Evolutionary conservation across 2,888 invertebrate species (phyloP), one percentile per base, ranked within the genome.

Genomic region (Pachydiplax longipennis): DNA sequence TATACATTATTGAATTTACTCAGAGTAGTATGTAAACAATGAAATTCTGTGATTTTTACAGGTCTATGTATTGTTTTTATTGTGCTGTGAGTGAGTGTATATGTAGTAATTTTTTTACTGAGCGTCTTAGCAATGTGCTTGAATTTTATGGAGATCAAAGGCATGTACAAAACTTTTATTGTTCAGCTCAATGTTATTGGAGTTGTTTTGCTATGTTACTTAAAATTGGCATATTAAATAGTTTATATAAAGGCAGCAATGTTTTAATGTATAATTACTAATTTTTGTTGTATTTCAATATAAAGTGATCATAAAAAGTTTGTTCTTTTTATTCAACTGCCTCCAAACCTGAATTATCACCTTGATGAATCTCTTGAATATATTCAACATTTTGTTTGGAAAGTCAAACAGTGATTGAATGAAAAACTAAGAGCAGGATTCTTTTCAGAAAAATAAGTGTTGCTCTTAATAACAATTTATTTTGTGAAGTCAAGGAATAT

Each of bases 131-230:
- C 53, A 87, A 87, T 87, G 87, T 65, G 61, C 87, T 61, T 87
- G 37, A 87, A 61, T 87, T 87, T 65, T 87, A 87, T 65, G 22
- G 61, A 65, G 61, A 87, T 87, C 58, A 15, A 61, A 61, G 40
- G 87, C 61, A 35, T 87, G 61, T 87, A 87, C 87, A 87, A 87
- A 87, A 37, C 18, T 65, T n/a, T 87, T 87, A 87, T n/a, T 87
- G 87, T 87, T 87, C 87, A 87, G 87, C 87, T 87, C 87, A 87
- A 87, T 87, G 87, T 87, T 87, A 87, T 61, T 37, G 40, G 61
- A 87, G 87, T 87, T 87, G 87, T 87, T 87, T 87, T 87, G 87
- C 87, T 61, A 87, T 87, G 87, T 87, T 87, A 87, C 87, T 87
- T 87, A 87, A 87, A 87, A 61, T 87, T 87, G 87, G 87, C 87